A percentile compares a stretch with the other conserved stretches of the same genome.
phyloP scores from a whole-genome alignment of 37 sponge, comb jelly and placozoan genomes.

The Eunapius fragilis region DNA sequence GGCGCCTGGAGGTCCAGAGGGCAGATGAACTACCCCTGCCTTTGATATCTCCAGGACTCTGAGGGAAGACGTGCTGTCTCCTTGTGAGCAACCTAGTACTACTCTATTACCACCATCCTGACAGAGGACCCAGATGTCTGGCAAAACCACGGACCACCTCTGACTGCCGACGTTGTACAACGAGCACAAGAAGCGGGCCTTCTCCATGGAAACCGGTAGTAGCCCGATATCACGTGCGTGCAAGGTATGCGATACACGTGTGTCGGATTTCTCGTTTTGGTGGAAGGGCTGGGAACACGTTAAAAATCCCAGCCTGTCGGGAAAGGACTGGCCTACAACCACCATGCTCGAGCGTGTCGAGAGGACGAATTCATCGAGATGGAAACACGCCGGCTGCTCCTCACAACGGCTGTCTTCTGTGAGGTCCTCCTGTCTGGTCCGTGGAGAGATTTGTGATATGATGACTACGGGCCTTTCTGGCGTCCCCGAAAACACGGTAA shows the following conservation, averaged over 20 bases:
- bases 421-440: too few relatives aligned
- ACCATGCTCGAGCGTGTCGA: not conserved
- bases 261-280: not conserved
- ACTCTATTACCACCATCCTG: conserved; percentile 2
- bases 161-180: not conserved
- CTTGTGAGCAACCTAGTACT: conserved; percentile 27
- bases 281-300: conserved; percentile 7
- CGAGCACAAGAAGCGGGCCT: conserved; percentile 50
- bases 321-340: conserved; percentile 27
- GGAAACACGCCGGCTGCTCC: too few relatives aligned
- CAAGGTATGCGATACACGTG: not conserved
- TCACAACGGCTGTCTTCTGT: too few relatives aligned
- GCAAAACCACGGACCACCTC: not conserved
- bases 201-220: conserved; percentile 33
- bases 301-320: not conserved
- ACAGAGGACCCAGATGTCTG: conserved; percentile 48
- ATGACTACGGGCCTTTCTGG: conserved; percentile 3
- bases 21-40: not conserved
- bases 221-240: conserved; percentile 1
- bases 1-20: not conserved
- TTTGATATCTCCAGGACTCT: not conserved
- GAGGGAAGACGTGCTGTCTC: not conserved
- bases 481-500: conserved; percentile 18
- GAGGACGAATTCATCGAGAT: too few relatives aligned
- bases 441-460: too few relatives aligned